Evolutionary conservation across 2,797 vertebrate genomes (phyloP).

Genomic region (Sebastes oblongus): DNA sequence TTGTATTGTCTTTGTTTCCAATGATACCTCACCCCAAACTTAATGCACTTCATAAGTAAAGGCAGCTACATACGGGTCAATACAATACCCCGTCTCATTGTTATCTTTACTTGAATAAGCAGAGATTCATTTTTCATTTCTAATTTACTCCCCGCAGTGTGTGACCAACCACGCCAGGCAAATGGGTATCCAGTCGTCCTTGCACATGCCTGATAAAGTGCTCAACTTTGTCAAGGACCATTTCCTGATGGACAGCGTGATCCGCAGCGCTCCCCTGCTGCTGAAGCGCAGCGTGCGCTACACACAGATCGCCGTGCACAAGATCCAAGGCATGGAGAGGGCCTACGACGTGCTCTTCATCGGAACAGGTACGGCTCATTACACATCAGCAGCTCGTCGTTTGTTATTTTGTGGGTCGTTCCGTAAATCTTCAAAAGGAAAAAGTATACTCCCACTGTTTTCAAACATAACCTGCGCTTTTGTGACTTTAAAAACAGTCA

Average conservation of each 20-base stretch:
- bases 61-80: background rate
- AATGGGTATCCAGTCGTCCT: slow-evolving; percentile 88
- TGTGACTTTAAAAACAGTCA: background rate
- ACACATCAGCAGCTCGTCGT: background rate
- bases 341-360: slow-evolving; percentile 91
- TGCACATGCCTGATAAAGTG: slow-evolving; percentile 94
- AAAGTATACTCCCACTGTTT: background rate
- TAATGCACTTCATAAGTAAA: background rate
- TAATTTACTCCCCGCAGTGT: slow-evolving; percentile 79
- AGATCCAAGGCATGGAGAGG: slow-evolving; percentile 79
- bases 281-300: slow-evolving; percentile 88
- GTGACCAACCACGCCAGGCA: slow-evolving; percentile 87
- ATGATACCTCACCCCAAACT: no score
- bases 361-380: slow-evolving; percentile 83
- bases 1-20: background rate
- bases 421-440: background rate
- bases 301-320: slow-evolving; percentile 89
- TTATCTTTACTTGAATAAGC: background rate
- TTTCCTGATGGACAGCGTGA: slow-evolving; percentile 92
- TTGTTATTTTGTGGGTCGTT: background rate
- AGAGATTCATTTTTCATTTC: slow-evolving; percentile 15
- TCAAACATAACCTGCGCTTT: background rate
- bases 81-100: background rate
- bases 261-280: slow-evolving; percentile 87
- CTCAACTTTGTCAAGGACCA: slow-evolving; percentile 97